Base-by-base conservation (phyloP, 2,797 vertebrate species). In the Parotocinclus haroldoi region DNA sequence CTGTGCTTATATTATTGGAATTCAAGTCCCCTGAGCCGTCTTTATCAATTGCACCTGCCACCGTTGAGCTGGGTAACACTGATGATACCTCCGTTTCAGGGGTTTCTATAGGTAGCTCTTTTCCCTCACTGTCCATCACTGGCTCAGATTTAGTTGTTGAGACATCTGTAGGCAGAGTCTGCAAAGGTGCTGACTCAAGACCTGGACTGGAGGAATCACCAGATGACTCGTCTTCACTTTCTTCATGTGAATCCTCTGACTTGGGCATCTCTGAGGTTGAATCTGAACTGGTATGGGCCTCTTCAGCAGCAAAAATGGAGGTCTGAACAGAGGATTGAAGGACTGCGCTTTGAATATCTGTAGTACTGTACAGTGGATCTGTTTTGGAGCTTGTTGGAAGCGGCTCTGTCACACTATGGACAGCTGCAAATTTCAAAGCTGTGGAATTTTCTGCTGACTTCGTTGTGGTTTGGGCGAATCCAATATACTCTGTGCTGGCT, bases 31-130 rank as follows among this genome's bases (percentile, higher is more conserved):
- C 76, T 58, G 83, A 85, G 9, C 0, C 64, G 38, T 83, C 83
- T 44, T 80, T 76, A 7, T 89, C 81, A 55, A 58, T 61, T 40
- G 59, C 73, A 39, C 71, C 65, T 0, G 48, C 49, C 78, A 73
- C 9, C 36, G 37, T 8, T 11, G 57, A 55, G 3, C 16, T 37
- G 18, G 60, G 9, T 51, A 38, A 53, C n/a, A 54, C 51, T 18
- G 50, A 37, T 17, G 46, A 50, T 13, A 12, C 27, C 27, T 27
- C 60, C 45, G 40, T 53, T 9, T 14, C 14, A 58, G 44, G 1
- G 13, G 44, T 64, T n/a, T 54, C 59, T 67, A 3, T 38, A 39
- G 64, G 61, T 19, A 5, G n/a, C 12, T 71, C 42, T 39, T 45
- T 14, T 57, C 58, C 27, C 27, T 27, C 27, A 27, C 27, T 27